phyloP scores from a whole-genome alignment of 2,888 invertebrate genomes.

The Liposcelis brunnea region DNA sequence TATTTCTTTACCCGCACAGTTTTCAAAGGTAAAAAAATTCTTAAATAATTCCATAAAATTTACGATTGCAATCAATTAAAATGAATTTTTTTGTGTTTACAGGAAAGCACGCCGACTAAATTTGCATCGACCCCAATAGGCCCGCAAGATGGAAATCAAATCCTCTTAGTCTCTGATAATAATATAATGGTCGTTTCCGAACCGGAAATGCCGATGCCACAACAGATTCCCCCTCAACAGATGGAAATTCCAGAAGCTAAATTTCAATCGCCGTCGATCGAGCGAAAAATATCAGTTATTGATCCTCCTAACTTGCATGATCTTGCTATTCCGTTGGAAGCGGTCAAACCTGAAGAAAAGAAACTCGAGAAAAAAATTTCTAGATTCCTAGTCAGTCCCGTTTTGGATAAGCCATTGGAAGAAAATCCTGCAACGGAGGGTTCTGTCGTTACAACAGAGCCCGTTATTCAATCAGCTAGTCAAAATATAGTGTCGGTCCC shows the following conservation, averaged over 20 bases:
- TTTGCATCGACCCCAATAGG: too few relatives aligned
- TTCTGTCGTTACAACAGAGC: conserved; percentile 17
- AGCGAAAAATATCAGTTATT: conserved; percentile 8
- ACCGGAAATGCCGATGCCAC: too few relatives aligned
- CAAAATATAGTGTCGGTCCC: too few relatives aligned
- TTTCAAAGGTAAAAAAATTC: too few relatives aligned
- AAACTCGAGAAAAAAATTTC: conserved; percentile 48
- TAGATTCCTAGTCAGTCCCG: conserved; percentile 65
- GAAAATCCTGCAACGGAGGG: conserved; percentile 28
- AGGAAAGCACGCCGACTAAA: too few relatives aligned
- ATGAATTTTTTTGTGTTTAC: too few relatives aligned
- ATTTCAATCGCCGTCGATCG: conserved; percentile 1
- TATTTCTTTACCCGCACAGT: not conserved
- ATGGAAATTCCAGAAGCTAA: not conserved
- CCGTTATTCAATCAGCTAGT: not conserved
- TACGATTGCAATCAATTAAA: too few relatives aligned
- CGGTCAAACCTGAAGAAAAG: conserved; percentile 7
- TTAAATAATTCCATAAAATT: too few relatives aligned
- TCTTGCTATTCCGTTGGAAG: not conserved
- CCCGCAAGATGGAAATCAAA: too few relatives aligned
- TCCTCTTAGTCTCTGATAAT: too few relatives aligned
- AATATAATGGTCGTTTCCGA: too few relatives aligned
- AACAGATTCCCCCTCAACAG: too few relatives aligned
- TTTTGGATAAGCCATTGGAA: conserved; percentile 31
- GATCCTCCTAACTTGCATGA: conserved; percentile 18